Percentiles rank a stretch among this genome's conserved stretches.
Evolutionary conservation across 2,888 invertebrate genomes (phyloP).

Genomic region (Morinoia aosen): DNA sequence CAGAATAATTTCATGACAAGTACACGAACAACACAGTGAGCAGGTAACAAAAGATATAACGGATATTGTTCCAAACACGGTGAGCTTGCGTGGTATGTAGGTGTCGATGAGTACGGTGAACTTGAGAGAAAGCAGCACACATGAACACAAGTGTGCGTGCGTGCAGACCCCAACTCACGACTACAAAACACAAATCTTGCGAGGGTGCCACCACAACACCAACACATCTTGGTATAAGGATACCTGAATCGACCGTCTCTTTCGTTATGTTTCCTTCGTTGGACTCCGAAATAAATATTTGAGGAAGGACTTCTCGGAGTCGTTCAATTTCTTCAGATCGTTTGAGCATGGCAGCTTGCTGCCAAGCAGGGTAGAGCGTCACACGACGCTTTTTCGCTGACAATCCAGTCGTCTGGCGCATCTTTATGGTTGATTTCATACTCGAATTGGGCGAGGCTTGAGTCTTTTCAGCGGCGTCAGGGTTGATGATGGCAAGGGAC

Average conservation of each 20-base stretch:
- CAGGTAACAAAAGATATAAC: not conserved
- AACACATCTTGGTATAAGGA: constrained; percentile 7
- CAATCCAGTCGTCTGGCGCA: not conserved
- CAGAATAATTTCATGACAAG: not conserved
- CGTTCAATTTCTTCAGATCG: constrained; percentile 7
- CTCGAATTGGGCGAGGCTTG: not conserved
- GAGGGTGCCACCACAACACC: constrained; percentile 23
- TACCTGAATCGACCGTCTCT: not conserved
- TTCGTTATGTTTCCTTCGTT: not conserved
- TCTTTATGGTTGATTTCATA: not conserved
- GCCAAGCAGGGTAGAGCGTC: constrained; percentile 20
- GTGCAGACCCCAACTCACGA: not conserved
- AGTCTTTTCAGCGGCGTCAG: constrained; percentile 10
- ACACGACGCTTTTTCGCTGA: constrained; percentile 20
- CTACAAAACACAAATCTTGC: not conserved
- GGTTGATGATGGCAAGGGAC: constrained; percentile 32
- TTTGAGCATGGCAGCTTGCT: not conserved
- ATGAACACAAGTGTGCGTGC: not conserved
- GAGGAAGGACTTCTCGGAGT: not conserved
- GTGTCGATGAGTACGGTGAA: constrained; percentile 1
- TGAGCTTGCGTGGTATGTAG: not conserved
- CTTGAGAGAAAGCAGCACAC: not conserved
- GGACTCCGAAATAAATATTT: not conserved
- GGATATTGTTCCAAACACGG: not conserved
- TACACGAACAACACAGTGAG: not conserved